Percentiles rank a stretch among this genome's conserved stretches.
Evolutionary conservation across 2,797 vertebrate species (phyloP).

Genomic region (Naso thynnoides): DNA sequence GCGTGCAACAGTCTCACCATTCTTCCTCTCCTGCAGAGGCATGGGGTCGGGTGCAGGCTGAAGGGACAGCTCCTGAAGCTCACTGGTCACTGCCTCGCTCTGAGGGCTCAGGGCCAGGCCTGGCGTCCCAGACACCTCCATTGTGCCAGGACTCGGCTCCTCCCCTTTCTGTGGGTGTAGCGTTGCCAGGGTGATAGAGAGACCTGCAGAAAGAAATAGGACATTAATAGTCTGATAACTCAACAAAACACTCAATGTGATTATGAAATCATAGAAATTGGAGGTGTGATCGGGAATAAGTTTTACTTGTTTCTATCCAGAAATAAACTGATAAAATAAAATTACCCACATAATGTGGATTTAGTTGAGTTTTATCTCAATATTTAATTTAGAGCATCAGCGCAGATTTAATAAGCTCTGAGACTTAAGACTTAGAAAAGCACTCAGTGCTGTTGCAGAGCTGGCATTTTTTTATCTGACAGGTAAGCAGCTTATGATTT

Average conservation of each 20-base stretch:
- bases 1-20: constrained; percentile 82
- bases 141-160: constrained; percentile 81
- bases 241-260: not conserved
- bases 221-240: constrained; percentile 5
- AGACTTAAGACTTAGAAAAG: not conserved
- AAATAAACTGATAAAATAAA: not conserved
- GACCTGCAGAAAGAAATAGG: constrained; percentile 52
- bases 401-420: not conserved
- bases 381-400: not conserved
- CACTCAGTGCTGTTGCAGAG: not conserved
- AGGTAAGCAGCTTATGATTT: constrained; percentile 25
- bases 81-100: constrained; percentile 92
- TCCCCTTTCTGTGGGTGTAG: constrained; percentile 87
- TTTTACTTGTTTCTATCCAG: not conserved
- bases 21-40: constrained; percentile 91
- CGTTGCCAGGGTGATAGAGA: constrained; percentile 87
- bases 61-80: constrained; percentile 92
- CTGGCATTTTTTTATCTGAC: constrained; percentile 1
- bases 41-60: constrained; percentile 87
- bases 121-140: constrained; percentile 77
- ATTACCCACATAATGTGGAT: not conserved
- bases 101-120: constrained; percentile 88
- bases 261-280: not conserved
- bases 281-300: not conserved
- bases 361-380: not conserved